These are phyloP conservation scores for Clivina fossor DNA, from an alignment of 2,888 invertebrate genomes.

Conservation along the genomic window DNA sequence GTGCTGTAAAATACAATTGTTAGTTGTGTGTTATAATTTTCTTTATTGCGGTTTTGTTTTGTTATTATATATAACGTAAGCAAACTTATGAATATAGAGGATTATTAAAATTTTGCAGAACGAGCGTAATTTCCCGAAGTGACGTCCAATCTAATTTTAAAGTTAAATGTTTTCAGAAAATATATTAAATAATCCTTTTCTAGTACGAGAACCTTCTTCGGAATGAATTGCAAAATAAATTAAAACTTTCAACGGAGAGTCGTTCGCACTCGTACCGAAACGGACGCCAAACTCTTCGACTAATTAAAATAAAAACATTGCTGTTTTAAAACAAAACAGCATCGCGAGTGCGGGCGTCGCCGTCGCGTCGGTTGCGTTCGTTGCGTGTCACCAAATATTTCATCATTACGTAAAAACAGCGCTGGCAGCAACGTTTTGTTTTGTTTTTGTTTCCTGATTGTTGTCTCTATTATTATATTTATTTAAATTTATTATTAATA, in stretches of 20 bases:
- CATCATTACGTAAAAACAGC: too few relatives aligned
- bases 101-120: slow-evolving; percentile 21
- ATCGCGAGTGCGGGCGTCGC: too few relatives aligned
- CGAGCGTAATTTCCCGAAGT: slow-evolving; percentile 24
- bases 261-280: background rate
- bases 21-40: too few relatives aligned
- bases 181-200: slow-evolving; percentile 31
- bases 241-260: slow-evolving; percentile 21
- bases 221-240: slow-evolving; percentile 31
- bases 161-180: slow-evolving; percentile 30
- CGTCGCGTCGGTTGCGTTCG: too few relatives aligned
- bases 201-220: slow-evolving; percentile 12
- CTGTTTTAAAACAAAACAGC: slow-evolving; percentile 24
- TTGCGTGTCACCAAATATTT: too few relatives aligned
- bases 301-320: slow-evolving; percentile 27
- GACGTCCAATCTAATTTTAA: slow-evolving; percentile 24
- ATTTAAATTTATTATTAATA: too few relatives aligned
- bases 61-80: too few relatives aligned
- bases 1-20: too few relatives aligned
- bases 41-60: too few relatives aligned
- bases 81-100: slow-evolving; percentile 24
- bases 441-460: too few relatives aligned
- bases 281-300: slow-evolving; percentile 16
- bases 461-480: too few relatives aligned
- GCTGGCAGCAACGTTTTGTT: too few relatives aligned